A percentile compares a stretch with the other conserved stretches of the same genome.
Evolutionary conservation across 2,113 vertebrate genomes (phyloP).

Genomic region (Psettodes erumei): DNA sequence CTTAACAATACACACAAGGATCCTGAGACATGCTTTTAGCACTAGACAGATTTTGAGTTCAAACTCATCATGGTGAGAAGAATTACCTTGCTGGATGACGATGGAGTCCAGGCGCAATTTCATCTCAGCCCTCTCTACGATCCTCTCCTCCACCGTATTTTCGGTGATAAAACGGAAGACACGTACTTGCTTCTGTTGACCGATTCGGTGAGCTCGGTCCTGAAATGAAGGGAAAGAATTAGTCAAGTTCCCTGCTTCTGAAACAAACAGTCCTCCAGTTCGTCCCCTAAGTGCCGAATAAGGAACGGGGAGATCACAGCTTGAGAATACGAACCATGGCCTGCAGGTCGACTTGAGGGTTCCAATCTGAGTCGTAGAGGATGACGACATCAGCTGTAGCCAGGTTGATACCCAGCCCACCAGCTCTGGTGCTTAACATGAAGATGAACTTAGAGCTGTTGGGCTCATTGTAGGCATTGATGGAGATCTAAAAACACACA

Average conservation of each 20-base stretch:
- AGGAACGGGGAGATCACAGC: neutral
- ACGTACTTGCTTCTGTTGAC: slow-evolving; percentile 95
- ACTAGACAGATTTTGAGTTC: neutral
- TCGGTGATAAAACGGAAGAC: slow-evolving; percentile 99
- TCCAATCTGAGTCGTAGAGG: slow-evolving; percentile 99
- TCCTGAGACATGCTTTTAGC: neutral
- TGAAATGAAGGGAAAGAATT: slow-evolving; percentile 52
- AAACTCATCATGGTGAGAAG: neutral
- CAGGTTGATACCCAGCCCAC: slow-evolving; percentile 97
- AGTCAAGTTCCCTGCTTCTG: neutral
- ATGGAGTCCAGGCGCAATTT: slow-evolving; percentile 97
- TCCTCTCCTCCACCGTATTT: slow-evolving; percentile 97
- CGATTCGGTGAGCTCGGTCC: slow-evolving; percentile 98
- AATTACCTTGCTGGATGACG: slow-evolving; percentile 96
- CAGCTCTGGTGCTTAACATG: slow-evolving; percentile 97
- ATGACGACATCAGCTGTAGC: slow-evolving; percentile 98
- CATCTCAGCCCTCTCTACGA: slow-evolving; percentile 97
- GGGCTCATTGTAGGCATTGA: slow-evolving; percentile 93
- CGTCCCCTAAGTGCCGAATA: too few relatives aligned
- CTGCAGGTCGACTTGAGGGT: slow-evolving; percentile 98
- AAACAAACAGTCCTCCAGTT: neutral
- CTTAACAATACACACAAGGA: neutral
- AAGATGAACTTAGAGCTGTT: slow-evolving; percentile 96
- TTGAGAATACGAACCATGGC: slow-evolving; percentile 89
- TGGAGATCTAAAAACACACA: slow-evolving; percentile 88